Base-by-base conservation (phyloP, 1,140 invertebrate genomes). In the Drosophila truncata region DNA sequence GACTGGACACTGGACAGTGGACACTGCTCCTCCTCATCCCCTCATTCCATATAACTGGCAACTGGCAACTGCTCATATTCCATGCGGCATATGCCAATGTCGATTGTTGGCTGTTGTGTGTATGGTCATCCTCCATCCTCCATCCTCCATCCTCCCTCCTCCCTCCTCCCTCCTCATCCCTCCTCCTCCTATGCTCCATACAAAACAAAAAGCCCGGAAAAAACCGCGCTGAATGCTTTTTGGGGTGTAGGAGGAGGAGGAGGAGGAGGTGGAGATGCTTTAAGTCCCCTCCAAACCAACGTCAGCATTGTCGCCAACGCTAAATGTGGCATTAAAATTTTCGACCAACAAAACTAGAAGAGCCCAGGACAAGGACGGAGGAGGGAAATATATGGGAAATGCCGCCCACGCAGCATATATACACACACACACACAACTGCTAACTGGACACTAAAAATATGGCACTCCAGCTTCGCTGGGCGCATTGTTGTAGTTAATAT, bases 261-360 rank as follows among this genome's bases (percentile, higher is more conserved):
- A n/a, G 8, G 23, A 18, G 3, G 11, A 8, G 7, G 46, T 9
- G 4, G 9, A n/a, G 33, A 25, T 23, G 39, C 44, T 72, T 59
- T 69, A 77, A 77, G 63, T 57, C 46, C 46, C 41, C 71, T 25
- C 58, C 33, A 61, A 20, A 18, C 41, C 59, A 39, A 47, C 42
- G 67, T 70, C 67, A 70, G 69, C 65, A 58, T 58, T 84, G 71
- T 78, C 76, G 84, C 74, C 83, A 74, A 77, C 77, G 80, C 80
- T 90, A 88, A 87, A 90, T 87, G 84, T 74, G 78, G 84, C 84
- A 90, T 87, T 87, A 87, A 90, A 90, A 84, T 87, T 90, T 72
- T 80, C 65, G 52, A 82, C 57, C 77, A 80, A 59, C 80, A 82
- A 58, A 78, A 55, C 37, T 55, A 80, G 62, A 41, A 50, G 47